Evolutionary conservation across 53 echinoderm and acorn worm genomes (phyloP).

Genomic region (Paracentrotus lividus): DNA sequence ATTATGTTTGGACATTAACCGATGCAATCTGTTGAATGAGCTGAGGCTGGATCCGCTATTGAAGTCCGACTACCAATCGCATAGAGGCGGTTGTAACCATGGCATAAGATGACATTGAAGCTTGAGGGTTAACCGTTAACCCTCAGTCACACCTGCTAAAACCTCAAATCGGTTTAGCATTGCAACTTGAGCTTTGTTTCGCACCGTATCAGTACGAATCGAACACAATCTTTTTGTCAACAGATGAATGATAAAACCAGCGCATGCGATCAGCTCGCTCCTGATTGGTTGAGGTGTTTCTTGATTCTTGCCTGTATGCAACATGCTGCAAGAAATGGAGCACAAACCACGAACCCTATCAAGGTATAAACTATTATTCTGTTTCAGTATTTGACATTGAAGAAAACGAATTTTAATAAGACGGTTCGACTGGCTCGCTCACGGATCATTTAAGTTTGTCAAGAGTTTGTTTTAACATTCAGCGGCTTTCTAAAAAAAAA

Average conservation of each 20-base stretch:
- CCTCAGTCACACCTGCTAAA: not conserved
- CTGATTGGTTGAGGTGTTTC: not conserved
- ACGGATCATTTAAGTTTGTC: not conserved
- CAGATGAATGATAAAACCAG: constrained; percentile 6
- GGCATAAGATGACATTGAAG: not conserved
- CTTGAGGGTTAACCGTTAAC: not conserved
- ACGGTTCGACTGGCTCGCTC: too few species aligned
- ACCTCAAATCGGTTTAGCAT: too few species aligned
- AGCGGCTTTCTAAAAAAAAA: too few species aligned
- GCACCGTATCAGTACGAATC: not conserved
- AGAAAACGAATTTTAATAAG: too few species aligned
- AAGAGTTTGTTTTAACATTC: not conserved
- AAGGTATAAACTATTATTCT: not conserved
- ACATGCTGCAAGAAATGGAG: not conserved
- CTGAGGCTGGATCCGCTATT: too few species aligned
- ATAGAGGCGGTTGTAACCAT: too few species aligned
- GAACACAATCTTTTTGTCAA: not conserved
- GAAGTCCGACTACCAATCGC: too few species aligned
- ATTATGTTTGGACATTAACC: too few species aligned
- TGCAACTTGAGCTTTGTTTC: too few species aligned
- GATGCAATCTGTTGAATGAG: too few species aligned
- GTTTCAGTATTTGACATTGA: too few species aligned
- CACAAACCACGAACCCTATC: not conserved
- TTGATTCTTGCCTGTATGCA: not conserved
- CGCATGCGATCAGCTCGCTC: not conserved